Percentiles rank a stretch among this genome's conserved stretches.
Conservation (phyloP, 2,113 vertebrate genomes). For the Psephotus haematonotus region DNA sequence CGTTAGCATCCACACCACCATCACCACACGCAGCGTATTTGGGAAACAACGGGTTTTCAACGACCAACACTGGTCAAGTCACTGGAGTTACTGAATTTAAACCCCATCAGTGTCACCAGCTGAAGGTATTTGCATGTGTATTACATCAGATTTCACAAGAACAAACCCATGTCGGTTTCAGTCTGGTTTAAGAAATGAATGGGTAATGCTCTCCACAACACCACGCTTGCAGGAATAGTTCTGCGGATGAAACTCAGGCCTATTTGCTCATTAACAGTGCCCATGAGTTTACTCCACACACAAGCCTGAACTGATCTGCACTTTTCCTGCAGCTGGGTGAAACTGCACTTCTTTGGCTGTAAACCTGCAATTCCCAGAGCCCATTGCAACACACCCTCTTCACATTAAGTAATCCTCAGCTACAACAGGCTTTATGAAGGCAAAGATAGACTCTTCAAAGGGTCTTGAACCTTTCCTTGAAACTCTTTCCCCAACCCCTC, state of each 20-base stretch:
- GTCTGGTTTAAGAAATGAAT: background rate
- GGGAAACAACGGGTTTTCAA: background rate
- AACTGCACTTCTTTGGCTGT: background rate
- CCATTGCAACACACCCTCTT: background rate
- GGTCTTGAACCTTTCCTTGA: background rate
- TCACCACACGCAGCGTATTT: no score
- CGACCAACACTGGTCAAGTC: background rate
- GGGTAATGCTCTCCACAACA: background rate
- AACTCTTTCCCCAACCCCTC: background rate
- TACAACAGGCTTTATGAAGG: fast-evolving
- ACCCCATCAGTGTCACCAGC: background rate
- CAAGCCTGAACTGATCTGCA: background rate
- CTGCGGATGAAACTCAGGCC: background rate
- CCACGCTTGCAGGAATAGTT: background rate
- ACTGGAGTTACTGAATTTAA: background rate
- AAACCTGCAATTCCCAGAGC: background rate
- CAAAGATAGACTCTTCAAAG: background rate
- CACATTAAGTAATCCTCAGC: background rate
- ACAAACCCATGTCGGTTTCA: background rate
- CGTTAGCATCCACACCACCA: fast-evolving
- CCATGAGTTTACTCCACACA: background rate
- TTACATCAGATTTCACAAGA: background rate
- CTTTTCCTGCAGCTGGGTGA: background rate
- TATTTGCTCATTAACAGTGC: background rate
- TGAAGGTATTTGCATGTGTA: background rate